Conservation (phyloP, 1,140 invertebrate genomes). For the Aphis craccivora region DNA sequence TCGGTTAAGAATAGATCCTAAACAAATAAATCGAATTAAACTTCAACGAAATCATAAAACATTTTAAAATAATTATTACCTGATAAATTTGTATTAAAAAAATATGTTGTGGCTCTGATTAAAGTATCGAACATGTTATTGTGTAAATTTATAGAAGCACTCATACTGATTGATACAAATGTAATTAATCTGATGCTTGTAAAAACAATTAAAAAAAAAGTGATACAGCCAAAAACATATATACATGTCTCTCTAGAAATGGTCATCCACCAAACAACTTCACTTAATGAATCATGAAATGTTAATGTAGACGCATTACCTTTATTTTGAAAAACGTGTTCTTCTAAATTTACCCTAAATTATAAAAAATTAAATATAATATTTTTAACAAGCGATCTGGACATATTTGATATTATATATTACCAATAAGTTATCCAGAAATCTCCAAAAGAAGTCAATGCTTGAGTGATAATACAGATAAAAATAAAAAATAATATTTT, state of each 20-base stretch:
- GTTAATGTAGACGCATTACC: no score
- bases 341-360: constrained; percentile 67
- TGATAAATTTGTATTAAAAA: constrained; percentile 87
- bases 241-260: constrained; percentile 65
- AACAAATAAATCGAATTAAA: background rate
- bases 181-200: constrained; percentile 72
- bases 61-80: constrained; percentile 62
- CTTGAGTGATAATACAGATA: constrained; percentile 66
- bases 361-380: background rate
- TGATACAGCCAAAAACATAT: constrained; percentile 72
- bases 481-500: constrained; percentile 69
- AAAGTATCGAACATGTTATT: constrained; percentile 85
- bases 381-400: background rate
- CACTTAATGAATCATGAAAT: background rate
- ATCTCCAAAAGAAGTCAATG: background rate
- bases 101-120: constrained; percentile 81
- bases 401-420: background rate
- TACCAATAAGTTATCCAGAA: background rate
- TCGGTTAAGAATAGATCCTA: constrained; percentile 75
- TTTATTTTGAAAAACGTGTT: constrained; percentile 59
- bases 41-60: constrained; percentile 39
- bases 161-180: constrained; percentile 82
- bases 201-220: constrained; percentile 69
- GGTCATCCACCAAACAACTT: constrained; percentile 24
- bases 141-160: constrained; percentile 80